Evolutionary conservation across 2,888 invertebrate species (phyloP), one percentile per base, ranked within the genome.

Genomic region (Acheta domesticus): DNA sequence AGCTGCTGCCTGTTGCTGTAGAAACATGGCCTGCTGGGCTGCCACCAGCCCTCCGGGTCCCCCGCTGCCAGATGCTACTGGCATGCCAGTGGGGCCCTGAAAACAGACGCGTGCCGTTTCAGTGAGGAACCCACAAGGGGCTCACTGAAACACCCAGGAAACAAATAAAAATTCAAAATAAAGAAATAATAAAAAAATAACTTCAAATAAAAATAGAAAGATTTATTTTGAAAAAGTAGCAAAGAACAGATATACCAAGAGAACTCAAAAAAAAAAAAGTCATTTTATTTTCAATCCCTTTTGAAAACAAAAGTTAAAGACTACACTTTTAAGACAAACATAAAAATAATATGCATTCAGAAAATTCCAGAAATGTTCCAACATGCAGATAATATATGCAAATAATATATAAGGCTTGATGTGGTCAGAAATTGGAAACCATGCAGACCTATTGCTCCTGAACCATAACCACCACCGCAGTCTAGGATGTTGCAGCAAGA

Each of bases 1-100:
- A 85, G 86, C 84, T 0, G 90, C 89, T 81, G 62, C 62, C 62
- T 86, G 86, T 80, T 86, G 87, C 21, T 90, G 90, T 87, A 92
- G 86, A 85, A 91, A 91, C 90, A 92, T 87, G 12, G 87, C 87
- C 74, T 85, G 85, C 81, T 87, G 88, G 75, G 88, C 83, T 36
- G 83, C 81, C n/a, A 82, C 81, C 82, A 83, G 82, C 5, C 80
- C 78, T 16, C 81, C 82, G 19, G 78, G 79, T 74, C 80, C 81
- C 49, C 80, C 81, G 48, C 79, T 77, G 23, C 80, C 80, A 23
- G 79, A 79, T 36, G 79, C 78, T 49, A 80, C 79, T 16, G 81
- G 75, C 75, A 81, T 81, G 36, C 81, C 81, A 62, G 81, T 76
- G 62, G 62, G 79, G 49, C 79, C 79, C 80, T 79, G 80, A 19